Percentiles rank a stretch among this genome's conserved stretches.
These are phyloP conservation scores for Perithous albicinctus DNA, from an alignment of 2,888 invertebrate genomes.

Conservation along the genomic window DNA sequence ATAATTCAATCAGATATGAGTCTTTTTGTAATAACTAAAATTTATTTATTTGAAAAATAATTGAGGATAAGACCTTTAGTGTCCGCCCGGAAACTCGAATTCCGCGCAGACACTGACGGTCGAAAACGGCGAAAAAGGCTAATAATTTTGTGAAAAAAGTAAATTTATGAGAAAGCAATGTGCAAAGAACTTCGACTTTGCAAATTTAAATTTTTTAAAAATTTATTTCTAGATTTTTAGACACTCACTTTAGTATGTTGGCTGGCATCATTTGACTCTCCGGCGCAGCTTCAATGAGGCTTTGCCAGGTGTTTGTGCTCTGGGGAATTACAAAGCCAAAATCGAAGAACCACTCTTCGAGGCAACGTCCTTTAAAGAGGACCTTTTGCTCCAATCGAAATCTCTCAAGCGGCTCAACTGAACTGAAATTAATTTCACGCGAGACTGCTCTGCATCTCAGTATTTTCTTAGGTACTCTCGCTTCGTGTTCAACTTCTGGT, in stretches of 20 bases:
- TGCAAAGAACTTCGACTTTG: too few relatives aligned
- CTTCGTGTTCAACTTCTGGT: slow-evolving; percentile 96
- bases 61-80: too few relatives aligned
- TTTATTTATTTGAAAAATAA: background rate
- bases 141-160: too few relatives aligned
- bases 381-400: slow-evolving; percentile 96
- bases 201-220: background rate
- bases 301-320: slow-evolving; percentile 99
- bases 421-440: slow-evolving; percentile 95
- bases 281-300: slow-evolving; percentile 98
- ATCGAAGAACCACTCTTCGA: slow-evolving; percentile 99
- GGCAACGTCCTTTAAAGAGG: slow-evolving; percentile 93
- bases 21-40: background rate
- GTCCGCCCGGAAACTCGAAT: too few relatives aligned
- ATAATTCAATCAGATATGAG: background rate
- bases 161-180: too few relatives aligned
- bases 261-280: slow-evolving; percentile 99
- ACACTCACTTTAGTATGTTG: slow-evolving; percentile 95
- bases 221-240: too few relatives aligned
- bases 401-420: slow-evolving; percentile 96
- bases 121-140: too few relatives aligned
- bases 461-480: slow-evolving; percentile 98
- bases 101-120: too few relatives aligned
- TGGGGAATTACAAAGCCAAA: slow-evolving; percentile 99
- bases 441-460: slow-evolving; percentile 96